Evolutionary conservation across 2,888 invertebrate species (phyloP).

Genomic region (Lochmaea capreae): DNA sequence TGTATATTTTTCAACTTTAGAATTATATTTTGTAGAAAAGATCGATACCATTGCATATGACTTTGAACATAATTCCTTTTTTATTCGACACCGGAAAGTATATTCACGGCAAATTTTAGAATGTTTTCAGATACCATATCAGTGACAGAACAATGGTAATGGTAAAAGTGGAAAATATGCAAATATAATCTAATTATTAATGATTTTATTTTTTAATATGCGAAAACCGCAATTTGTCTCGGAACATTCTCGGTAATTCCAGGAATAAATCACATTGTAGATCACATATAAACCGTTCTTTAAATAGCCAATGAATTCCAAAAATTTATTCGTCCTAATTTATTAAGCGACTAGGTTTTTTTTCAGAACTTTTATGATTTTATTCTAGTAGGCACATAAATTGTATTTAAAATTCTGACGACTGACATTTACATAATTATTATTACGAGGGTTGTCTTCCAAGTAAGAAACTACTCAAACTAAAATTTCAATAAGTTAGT

Average conservation of each 20-base stretch:
- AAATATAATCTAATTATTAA: too few relatives aligned
- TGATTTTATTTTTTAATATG: too few relatives aligned
- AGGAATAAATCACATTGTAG: background rate
- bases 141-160: too few relatives aligned
- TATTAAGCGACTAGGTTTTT: too few relatives aligned
- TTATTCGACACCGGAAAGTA: background rate
- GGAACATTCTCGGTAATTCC: background rate
- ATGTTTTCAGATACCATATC: too few relatives aligned
- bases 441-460: background rate
- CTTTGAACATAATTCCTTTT: background rate
- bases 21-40: slow-evolving; percentile 5
- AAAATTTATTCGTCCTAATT: background rate
- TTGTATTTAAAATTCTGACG: background rate
- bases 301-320: background rate
- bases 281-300: background rate
- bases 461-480: too few relatives aligned
- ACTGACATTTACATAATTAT: background rate
- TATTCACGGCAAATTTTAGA: too few relatives aligned
- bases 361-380: background rate
- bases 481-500: too few relatives aligned
- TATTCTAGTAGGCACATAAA: background rate
- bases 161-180: too few relatives aligned
- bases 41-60: slow-evolving; percentile 4
- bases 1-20: slow-evolving; percentile 11
- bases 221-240: background rate